Base-by-base conservation (phyloP, 2,797 vertebrate species). In the Xenopus petersii region DNA sequence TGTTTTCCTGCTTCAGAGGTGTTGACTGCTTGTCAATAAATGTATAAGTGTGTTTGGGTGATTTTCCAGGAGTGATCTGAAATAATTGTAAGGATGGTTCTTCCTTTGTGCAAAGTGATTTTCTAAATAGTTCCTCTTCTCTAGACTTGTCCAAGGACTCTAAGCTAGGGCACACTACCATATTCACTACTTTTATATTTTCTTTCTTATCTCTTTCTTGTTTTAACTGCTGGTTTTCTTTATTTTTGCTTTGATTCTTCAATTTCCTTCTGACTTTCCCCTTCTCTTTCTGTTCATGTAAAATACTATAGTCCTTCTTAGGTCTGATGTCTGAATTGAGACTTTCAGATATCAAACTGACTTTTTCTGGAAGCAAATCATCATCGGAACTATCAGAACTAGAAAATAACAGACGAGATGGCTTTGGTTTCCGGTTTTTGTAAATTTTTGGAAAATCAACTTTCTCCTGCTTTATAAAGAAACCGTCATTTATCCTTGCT, bases 171-270 rank as follows among this genome's bases (percentile, higher is more conserved):
- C 89, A 85, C 17, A 92, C 85, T 24, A 92, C 89, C 70, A 94
- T 86, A 73, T 93, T 94, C 72, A 94, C 82, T 3, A 93, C 84
- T 89, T 96, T 96, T 49, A 94, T 89, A 83, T 98, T 98, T 88
- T 99, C 98, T 84, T 95, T 96, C 10, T 93, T 93, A 0, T 96
- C 94, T 80, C 92, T 92, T 82, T 93, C 91, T 84, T 93, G 89
- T 73, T 93, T 91, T 64, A 95, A 81, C 74, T 98, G 96, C 81
- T 99, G 96, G 84, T 99, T 99, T 80, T 99, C 97, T 87, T 99
- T 99, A 86, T 99, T 99, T 93, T 98, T 98, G 84, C 92, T 98
- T 84, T 96, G 97, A 81, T 94, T 98, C 87, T 98, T 99, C 77
- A 93, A 90, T 87, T 98, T 99, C 85, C 89, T 93, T 91, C 98